phyloP scores from a whole-genome alignment of 2,797 vertebrate species.

The Luscinia luscinia region DNA sequence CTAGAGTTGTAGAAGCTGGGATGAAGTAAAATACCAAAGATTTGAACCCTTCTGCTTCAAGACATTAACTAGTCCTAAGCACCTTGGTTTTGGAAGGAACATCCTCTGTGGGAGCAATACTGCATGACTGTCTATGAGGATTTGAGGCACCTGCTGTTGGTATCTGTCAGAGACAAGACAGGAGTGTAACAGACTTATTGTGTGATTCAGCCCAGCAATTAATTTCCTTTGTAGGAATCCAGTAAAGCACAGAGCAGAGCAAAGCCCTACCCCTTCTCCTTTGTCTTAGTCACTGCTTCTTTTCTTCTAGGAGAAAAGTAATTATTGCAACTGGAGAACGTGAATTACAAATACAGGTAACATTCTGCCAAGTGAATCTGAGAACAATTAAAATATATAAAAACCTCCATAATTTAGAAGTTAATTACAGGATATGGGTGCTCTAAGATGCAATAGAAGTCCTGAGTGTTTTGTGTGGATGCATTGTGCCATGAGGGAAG shows the following conservation, averaged over 20 bases:
- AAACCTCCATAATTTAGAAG: conserved; percentile 17
- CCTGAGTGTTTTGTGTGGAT: neutral
- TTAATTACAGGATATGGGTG: neutral
- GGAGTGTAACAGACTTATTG: neutral
- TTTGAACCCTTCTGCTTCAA: neutral
- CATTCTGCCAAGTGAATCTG: neutral
- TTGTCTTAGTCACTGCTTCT: conserved; percentile 30
- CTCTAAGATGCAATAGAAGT: neutral
- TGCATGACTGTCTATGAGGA: neutral
- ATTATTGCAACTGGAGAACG: neutral
- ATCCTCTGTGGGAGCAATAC: neutral
- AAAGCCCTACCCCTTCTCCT: conserved; percentile 27
- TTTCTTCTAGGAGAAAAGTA: conserved; percentile 18
- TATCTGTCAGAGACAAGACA: neutral
- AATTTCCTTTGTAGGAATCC: conserved; percentile 5
- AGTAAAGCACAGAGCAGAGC: conserved; percentile 4
- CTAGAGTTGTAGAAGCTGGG: neutral
- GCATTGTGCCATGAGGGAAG: neutral
- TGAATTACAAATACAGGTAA: conserved; percentile 14
- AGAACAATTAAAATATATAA: neutral
- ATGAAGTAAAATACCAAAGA: neutral
- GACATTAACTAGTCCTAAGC: neutral
- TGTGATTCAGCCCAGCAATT: neutral
- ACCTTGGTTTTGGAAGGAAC: neutral
- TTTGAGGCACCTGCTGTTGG: neutral